phyloP scores from a whole-genome alignment of 2,888 invertebrate species.

The Parochlus steinenii region DNA sequence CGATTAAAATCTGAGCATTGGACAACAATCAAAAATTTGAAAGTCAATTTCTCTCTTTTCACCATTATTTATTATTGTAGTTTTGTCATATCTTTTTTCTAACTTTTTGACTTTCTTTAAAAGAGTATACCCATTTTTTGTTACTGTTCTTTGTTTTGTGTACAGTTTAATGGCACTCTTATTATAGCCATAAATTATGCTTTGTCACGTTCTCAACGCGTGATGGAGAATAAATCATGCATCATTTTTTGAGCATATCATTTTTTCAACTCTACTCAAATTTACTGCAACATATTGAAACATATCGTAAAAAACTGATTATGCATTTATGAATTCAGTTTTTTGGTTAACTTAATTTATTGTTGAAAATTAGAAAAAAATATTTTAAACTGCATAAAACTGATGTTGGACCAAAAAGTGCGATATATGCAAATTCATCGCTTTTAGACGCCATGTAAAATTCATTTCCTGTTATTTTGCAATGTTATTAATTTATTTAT shows the following conservation, averaged over 20 bases:
- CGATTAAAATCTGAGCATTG: too few relatives aligned
- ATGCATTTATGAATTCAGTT: too few relatives aligned
- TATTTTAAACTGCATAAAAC: too few relatives aligned
- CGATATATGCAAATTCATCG: background rate
- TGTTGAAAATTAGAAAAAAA: too few relatives aligned
- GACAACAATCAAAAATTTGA: too few relatives aligned
- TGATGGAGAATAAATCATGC: slow-evolving; percentile 11
- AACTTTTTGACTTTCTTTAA: background rate
- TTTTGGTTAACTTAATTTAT: too few relatives aligned
- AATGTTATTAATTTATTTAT: background rate
- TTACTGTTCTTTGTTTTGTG: slow-evolving; percentile 6
- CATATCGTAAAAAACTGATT: too few relatives aligned
- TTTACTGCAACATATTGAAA: too few relatives aligned
- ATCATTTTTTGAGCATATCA: slow-evolving; percentile 7
- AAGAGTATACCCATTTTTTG: background rate
- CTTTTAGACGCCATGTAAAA: slow-evolving; percentile 1
- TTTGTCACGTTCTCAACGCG: slow-evolving; percentile 12
- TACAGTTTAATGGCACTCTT: too few relatives aligned
- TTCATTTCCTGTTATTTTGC: background rate
- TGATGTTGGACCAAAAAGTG: slow-evolving; percentile 9
- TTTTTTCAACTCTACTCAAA: too few relatives aligned
- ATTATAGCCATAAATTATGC: slow-evolving; percentile 3
- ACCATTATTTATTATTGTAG: too few relatives aligned
- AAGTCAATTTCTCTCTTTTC: slow-evolving; percentile 4
- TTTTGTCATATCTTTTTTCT: slow-evolving; percentile 3